phyloP scores from a whole-genome alignment of 2,888 invertebrate species.

The Drepana falcataria region DNA sequence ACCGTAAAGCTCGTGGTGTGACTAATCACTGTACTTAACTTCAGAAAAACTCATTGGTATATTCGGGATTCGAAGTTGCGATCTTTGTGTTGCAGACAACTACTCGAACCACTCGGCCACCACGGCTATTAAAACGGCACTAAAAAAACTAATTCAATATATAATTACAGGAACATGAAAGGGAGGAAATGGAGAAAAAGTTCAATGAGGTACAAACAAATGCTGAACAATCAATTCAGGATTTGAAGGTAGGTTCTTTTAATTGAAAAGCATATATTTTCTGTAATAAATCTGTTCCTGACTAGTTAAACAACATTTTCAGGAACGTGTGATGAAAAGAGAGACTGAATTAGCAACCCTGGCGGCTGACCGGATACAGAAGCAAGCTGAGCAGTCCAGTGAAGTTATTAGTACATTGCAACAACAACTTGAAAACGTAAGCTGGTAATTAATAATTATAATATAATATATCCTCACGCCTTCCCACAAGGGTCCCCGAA shows the following conservation, averaged over 20 bases:
- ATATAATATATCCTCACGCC: too few species aligned
- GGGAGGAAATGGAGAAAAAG: slow-evolving; percentile 52
- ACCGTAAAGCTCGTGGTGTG: too few species aligned
- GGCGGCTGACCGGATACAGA: slow-evolving; percentile 57
- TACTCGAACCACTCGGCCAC: too few species aligned
- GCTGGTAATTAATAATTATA: slow-evolving; percentile 1
- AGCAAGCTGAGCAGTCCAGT: slow-evolving; percentile 57
- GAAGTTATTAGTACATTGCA: slow-evolving; percentile 68
- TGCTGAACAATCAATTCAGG: slow-evolving; percentile 47
- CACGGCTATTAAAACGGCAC: slow-evolving; percentile 54
- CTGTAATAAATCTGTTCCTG: background rate
- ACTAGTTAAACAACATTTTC: slow-evolving; percentile 3
- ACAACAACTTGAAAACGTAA: slow-evolving; percentile 70
- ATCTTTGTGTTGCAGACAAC: too few species aligned
- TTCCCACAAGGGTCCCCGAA: too few species aligned
- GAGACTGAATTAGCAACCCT: slow-evolving; percentile 59
- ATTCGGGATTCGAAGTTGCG: too few species aligned
- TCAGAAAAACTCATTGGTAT: too few species aligned
- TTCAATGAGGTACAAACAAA: slow-evolving; percentile 47
- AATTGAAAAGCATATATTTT: background rate
- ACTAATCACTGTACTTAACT: too few species aligned
- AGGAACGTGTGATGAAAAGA: slow-evolving; percentile 48
- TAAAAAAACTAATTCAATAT: slow-evolving; percentile 51
- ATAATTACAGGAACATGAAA: slow-evolving; percentile 47
- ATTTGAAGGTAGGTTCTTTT: slow-evolving; percentile 39